Base-by-base conservation (phyloP, 2,888 invertebrate species). In the Tetragonula carbonaria region DNA sequence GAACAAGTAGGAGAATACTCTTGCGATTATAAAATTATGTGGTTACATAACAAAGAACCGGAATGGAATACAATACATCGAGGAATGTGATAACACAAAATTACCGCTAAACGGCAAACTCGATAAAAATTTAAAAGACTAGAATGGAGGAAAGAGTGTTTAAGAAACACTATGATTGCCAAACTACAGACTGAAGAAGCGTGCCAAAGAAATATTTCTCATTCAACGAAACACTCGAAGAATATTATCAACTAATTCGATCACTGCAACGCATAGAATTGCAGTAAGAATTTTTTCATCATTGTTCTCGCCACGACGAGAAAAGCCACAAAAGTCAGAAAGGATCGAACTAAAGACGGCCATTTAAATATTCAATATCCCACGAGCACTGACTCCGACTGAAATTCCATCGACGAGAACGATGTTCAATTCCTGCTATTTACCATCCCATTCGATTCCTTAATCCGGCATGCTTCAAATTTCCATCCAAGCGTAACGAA, bases 381-480 rank as follows among this genome's bases (percentile, higher is more conserved):
- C 59, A 4, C 45, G 68, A 28, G 28, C 28, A 28, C 28, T 28
- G 28, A 28, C 28, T 28, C 28, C 28, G 28, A 28, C 28, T 28
- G 28, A 28, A 28, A 28, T 2, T 28, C 28, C 28, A 28, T 28
- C 28, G 28, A 28, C 28, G 28, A 21, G 33, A 33, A 33, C 16
- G 55, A 23, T 6, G 33, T 33, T 33, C 33, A 33, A 33, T 33
- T 33, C 33, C 33, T 33, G 33, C 33, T 33, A 33, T 33, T 33
- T 33, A 33, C 33, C 33, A 33, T 33, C 33, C 33, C 33, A 28
- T 59, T 18, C 5, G 21, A 51, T 21, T 67, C 67, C 77, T 87
- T 84, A 84, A 87, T 81, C 70, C 76, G 45, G 38, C 68, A 28
- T 63, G 63, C 75, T 57, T 82, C 80, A 33, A 33, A 33, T 80